Evolutionary conservation across 2,113 vertebrate species (phyloP), one percentile per base, ranked within the genome.

Genomic region (Nothoprocta perdicaria): DNA sequence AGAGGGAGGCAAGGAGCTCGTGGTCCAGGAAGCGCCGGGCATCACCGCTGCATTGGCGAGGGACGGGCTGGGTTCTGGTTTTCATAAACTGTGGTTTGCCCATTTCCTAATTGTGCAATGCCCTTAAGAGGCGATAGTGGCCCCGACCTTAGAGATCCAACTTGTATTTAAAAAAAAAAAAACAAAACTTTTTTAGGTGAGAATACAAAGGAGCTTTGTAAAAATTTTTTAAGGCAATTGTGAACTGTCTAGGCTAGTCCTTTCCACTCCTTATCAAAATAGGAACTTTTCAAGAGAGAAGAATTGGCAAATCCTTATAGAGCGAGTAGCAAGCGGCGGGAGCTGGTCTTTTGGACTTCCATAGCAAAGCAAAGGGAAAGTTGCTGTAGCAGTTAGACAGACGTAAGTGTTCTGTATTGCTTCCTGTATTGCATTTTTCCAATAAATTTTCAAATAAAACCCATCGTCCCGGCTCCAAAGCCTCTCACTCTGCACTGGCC

Each of bases 391-490:
- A 0, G 94, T 97, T 97, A 97, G 97, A 78, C 61, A 96, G 95
- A 74, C 9, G 5, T 43, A 89, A 95, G 89, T 96, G 96, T 97
- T 97, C 92, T 71, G 90, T 97, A 97, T 97, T 97, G 97, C 97
- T 98, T 97, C 97, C 96, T 97, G 97, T 97, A 96, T 95, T 97
- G 97, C 97, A 93, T 98, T 98, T 98, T 98, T 94, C 53, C 97
- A 98, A 98, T 98, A 98, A 98, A 98, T 95, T 95, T 96, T 94
- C 41, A 80, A 94, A 93, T 92, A 95, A 94, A 94, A 92, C 33
- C 24, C 24, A 3, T 40, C 31, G 23, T 43, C 33, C 19, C 33
- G 65, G 9, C 1, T 5, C 53, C 46, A 31, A 43, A 69, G 23
- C 58, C 2, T 72, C 27, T 31, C 53, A 21, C 11, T 52, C 50